phyloP scores from a whole-genome alignment of 2,888 invertebrate species.

The Nemotelus nigrinus region DNA sequence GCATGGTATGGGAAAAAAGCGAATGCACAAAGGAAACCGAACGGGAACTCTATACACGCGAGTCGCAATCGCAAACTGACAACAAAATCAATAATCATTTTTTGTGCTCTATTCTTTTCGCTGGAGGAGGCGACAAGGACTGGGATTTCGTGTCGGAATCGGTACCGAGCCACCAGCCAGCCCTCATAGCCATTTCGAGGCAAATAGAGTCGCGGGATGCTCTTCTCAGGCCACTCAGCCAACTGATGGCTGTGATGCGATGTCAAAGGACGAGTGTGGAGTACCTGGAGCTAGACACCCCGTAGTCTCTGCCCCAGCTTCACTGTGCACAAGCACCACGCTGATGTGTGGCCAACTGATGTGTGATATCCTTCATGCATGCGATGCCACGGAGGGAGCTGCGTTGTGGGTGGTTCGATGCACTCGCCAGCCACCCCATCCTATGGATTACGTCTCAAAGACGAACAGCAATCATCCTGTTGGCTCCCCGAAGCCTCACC shows the following conservation, averaged over 20 bases:
- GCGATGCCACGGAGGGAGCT: conserved; percentile 17
- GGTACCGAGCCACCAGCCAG: neutral
- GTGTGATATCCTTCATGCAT: conserved; percentile 22
- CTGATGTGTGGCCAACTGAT: conserved; percentile 34
- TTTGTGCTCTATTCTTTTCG: conserved; percentile 50
- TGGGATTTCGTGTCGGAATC: neutral
- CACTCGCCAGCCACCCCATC: conserved; percentile 32
- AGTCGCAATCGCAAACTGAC: conserved; percentile 53
- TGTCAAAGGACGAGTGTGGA: too few species aligned
- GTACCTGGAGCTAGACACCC: neutral
- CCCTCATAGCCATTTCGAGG: conserved; percentile 9
- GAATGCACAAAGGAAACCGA: neutral
- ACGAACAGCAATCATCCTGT: neutral
- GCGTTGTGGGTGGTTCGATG: conserved; percentile 6
- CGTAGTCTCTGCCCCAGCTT: conserved; percentile 6
- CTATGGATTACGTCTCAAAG: conserved; percentile 4
- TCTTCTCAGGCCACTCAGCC: conserved; percentile 34
- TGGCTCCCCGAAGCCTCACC: conserved; percentile 17
- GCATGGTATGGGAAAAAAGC: conserved; percentile 8
- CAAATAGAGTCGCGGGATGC: conserved; percentile 30
- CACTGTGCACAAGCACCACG: neutral
- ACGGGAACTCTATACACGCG: conserved; percentile 46
- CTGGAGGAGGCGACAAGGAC: conserved; percentile 22
- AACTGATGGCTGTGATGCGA: conserved; percentile 29
- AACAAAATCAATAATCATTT: conserved; percentile 53